phyloP scores from a whole-genome alignment of 2,888 invertebrate species.

The Amphipoea oculea region DNA sequence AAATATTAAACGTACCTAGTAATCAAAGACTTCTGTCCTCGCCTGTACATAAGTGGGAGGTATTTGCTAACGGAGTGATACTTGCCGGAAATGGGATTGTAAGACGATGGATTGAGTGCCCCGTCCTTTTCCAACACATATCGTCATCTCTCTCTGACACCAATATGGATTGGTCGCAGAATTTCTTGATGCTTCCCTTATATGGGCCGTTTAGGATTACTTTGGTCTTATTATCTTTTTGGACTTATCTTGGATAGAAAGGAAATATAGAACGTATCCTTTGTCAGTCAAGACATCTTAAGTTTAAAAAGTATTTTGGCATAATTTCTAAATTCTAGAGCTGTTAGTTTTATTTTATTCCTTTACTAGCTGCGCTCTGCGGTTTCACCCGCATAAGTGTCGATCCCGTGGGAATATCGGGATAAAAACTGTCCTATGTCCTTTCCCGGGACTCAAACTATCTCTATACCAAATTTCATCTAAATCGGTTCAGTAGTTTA shows the following conservation, averaged over 20 bases:
- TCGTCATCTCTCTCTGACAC: conserved; percentile 39
- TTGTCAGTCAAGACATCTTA: neutral
- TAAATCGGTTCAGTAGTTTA: no score
- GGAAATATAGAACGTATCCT: neutral
- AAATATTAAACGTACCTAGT: neutral
- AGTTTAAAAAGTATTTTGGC: neutral
- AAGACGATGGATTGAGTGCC: conserved; percentile 69
- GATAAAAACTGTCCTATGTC: no score
- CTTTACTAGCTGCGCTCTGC: no score
- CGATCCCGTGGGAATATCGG: no score
- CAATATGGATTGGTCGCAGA: conserved; percentile 65
- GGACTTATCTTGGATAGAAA: conserved; percentile 4
- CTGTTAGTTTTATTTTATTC: neutral
- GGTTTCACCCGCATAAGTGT: no score
- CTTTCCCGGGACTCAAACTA: no score
- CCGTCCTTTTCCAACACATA: conserved; percentile 64
- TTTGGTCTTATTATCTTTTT: conserved; percentile 50
- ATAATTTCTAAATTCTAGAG: neutral
- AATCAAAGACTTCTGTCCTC: neutral
- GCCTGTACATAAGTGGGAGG: conserved; percentile 69
- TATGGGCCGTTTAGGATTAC: conserved; percentile 56
- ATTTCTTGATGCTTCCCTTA: conserved; percentile 50
- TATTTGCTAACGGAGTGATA: conserved; percentile 75
- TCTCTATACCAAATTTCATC: no score
- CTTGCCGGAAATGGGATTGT: conserved; percentile 73